These are phyloP conservation scores for Hydraecia micacea DNA, from an alignment of 2,888 invertebrate genomes.

Conservation along the genomic window DNA sequence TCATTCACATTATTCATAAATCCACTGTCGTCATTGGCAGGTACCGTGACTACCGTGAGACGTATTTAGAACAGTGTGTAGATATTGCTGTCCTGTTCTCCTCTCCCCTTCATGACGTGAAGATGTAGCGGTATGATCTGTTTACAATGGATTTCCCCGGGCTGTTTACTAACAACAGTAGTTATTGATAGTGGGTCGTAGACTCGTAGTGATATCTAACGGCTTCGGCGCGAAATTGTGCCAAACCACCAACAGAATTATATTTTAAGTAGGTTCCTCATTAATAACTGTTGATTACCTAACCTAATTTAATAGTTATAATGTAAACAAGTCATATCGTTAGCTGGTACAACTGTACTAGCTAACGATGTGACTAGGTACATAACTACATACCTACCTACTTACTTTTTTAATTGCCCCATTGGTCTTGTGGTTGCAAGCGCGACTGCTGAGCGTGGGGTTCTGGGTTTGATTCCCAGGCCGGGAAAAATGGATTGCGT, in stretches of 20 bases:
- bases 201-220: conserved; percentile 35
- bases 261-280: not conserved
- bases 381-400: no score
- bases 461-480: no score
- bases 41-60: not conserved
- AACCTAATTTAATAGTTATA: not conserved
- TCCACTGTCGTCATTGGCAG: conserved; percentile 23
- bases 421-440: no score
- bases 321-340: not conserved
- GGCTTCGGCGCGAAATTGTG: not conserved
- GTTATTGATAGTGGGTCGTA: not conserved
- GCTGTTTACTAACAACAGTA: conserved; percentile 5
- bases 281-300: not conserved
- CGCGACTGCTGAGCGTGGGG: no score
- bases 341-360: not conserved
- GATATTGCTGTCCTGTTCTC: conserved; percentile 34
- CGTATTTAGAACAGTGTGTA: conserved; percentile 2
- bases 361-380: no score
- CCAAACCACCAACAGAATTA: not conserved
- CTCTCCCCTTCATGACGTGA: not conserved
- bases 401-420: no score
- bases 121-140: not conserved
- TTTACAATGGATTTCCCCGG: not conserved
- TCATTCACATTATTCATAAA: conserved; percentile 4
- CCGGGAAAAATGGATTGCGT: no score